Percentiles rank a stretch among this genome's conserved stretches.
Conservation (phyloP, 2,797 vertebrate genomes). For the Valencia hispanica region DNA sequence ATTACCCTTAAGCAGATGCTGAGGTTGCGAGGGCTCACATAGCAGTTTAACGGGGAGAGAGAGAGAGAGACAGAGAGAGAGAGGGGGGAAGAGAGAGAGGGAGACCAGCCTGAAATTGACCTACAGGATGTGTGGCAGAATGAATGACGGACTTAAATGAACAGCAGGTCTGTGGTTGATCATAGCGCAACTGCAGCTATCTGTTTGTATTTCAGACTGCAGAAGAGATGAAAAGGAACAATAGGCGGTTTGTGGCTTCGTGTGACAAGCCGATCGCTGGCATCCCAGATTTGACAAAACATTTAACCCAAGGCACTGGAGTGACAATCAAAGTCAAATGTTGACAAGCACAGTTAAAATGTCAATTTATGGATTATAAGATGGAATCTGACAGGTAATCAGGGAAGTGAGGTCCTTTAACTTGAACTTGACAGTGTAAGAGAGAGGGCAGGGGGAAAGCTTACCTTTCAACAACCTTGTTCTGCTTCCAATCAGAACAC, state of each 20-base stretch:
- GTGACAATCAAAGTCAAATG: conserved; percentile 47
- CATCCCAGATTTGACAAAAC: conserved; percentile 23
- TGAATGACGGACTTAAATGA: conserved; percentile 12
- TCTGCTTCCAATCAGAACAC: conserved; percentile 8
- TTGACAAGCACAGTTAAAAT: conserved; percentile 41
- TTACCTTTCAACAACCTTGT: background rate
- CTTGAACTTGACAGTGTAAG: conserved; percentile 16
- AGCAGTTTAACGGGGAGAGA: conserved; percentile 36
- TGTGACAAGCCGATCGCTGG: conserved; percentile 56
- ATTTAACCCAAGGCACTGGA: conserved; percentile 42
- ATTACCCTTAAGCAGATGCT: conserved; percentile 66
- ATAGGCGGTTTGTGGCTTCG: conserved; percentile 26
- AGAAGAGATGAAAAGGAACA: conserved; percentile 30
- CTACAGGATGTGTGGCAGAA: conserved; percentile 20
- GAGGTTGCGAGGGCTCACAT: conserved; percentile 43
- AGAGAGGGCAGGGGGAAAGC: conserved; percentile 7
- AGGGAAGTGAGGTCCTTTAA: conserved; percentile 6
- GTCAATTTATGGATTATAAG: conserved; percentile 10
- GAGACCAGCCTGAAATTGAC: conserved; percentile 40
- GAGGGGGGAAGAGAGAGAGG: background rate
- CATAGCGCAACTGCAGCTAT: conserved; percentile 15
- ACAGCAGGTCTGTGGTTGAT: conserved; percentile 32
- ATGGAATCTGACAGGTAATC: conserved; percentile 32
- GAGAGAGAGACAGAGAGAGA: background rate
- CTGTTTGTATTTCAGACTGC: conserved; percentile 30